A percentile compares a stretch with the other conserved stretches of the same genome.
Conservation (phyloP, 2,797 vertebrate species). For the Propithecus deckenii region DNA sequence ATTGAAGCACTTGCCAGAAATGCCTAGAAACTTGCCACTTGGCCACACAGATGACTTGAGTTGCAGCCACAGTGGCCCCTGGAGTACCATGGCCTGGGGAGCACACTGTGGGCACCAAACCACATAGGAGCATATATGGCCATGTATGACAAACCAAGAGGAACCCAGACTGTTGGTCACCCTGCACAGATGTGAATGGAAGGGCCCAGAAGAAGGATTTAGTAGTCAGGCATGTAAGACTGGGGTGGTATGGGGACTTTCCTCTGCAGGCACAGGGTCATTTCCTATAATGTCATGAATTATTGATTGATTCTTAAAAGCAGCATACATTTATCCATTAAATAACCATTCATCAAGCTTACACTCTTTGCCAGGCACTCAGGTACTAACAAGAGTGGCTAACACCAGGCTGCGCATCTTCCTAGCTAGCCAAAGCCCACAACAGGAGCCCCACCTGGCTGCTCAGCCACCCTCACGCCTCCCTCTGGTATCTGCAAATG, state of each 20-base stretch:
- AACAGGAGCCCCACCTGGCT: too few relatives aligned
- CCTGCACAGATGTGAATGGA: background rate
- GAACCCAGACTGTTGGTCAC: background rate
- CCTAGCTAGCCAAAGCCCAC: background rate
- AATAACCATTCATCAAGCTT: background rate
- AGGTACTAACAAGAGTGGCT: background rate
- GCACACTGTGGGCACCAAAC: background rate
- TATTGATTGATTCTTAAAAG: background rate
- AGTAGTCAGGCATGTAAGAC: background rate
- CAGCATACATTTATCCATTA: background rate
- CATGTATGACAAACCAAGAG: background rate
- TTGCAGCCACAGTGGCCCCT: background rate
- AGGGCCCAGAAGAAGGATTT: background rate
- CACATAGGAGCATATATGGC: rapidly evolving
- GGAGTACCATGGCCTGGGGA: rapidly evolving
- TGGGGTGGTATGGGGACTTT: background rate
- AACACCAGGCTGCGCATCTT: background rate
- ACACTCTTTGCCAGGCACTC: background rate
- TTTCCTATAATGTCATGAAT: background rate
- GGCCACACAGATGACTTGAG: background rate
- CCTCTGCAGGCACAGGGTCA: background rate
- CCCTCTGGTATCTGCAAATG: rapidly evolving
- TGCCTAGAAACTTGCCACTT: background rate
- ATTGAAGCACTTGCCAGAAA: too few relatives aligned
- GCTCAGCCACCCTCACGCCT: background rate